These are phyloP conservation scores for Hyperoplus lanceolatus DNA, from an alignment of 2,797 vertebrate species.

Conservation along the genomic window DNA sequence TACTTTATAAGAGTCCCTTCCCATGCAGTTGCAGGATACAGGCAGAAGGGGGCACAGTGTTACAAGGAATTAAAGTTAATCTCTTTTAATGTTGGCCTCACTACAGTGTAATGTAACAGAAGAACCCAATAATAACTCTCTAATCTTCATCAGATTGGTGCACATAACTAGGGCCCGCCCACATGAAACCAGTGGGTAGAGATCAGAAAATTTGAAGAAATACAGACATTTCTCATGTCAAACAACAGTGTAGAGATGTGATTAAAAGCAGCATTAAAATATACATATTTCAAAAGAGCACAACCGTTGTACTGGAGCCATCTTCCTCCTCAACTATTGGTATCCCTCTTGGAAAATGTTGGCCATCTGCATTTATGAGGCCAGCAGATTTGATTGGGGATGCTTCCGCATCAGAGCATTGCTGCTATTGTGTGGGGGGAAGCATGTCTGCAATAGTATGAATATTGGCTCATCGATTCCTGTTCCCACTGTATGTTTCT, in stretches of 20 bases:
- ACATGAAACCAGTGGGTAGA: neutral
- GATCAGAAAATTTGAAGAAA: neutral
- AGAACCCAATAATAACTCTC: neutral
- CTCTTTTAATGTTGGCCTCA: neutral
- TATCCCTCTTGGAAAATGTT: neutral
- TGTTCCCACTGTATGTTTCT: neutral
- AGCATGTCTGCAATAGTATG: slow-evolving; percentile 11
- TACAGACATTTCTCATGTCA: neutral
- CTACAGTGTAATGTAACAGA: neutral
- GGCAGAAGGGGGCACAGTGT: slow-evolving; percentile 11
- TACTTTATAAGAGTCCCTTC: slow-evolving; percentile 52
- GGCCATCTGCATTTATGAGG: neutral
- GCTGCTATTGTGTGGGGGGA: slow-evolving; percentile 8
- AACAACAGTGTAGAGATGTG: neutral
- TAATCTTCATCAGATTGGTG: neutral
- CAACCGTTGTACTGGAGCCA: neutral
- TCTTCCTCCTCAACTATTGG: neutral
- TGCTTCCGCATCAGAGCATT: slow-evolving; percentile 19
- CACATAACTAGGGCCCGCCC: neutral
- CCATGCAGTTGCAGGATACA: slow-evolving; percentile 27
- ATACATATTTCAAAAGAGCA: neutral
- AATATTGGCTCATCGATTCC: slow-evolving; percentile 5
- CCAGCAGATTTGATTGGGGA: slow-evolving; percentile 15
- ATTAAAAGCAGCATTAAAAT: neutral
- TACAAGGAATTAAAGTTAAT: slow-evolving; percentile 2